phyloP scores from a whole-genome alignment of 2,113 vertebrate genomes.

The Labeo rohita region DNA sequence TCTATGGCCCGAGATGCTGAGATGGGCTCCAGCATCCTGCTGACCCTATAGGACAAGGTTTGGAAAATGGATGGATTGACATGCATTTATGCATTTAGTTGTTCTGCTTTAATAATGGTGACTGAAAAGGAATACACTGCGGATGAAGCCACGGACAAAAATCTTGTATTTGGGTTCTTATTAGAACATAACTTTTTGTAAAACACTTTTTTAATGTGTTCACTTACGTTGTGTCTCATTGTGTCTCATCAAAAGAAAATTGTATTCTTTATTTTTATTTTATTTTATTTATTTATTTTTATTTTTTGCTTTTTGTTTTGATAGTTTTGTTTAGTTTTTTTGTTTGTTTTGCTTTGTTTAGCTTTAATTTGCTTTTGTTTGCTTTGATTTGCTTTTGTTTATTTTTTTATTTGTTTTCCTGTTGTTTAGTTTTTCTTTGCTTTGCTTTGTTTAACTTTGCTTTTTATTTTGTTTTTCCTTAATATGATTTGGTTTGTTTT shows the following conservation, averaged over 20 bases:
- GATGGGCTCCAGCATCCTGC: neutral
- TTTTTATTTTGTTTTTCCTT: too few relatives aligned
- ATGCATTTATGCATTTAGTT: neutral
- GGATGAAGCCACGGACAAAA: neutral
- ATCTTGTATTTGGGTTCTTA: neutral
- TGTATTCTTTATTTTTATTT: neutral
- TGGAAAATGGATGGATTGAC: neutral
- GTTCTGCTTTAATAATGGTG: neutral
- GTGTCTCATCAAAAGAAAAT: too few relatives aligned
- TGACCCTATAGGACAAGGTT: neutral
- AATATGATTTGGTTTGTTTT: too few relatives aligned
- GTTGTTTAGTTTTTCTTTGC: neutral
- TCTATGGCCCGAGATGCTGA: neutral
- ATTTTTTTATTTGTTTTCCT: too few relatives aligned
- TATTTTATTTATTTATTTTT: neutral
- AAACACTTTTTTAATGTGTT: neutral
- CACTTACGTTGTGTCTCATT: too few relatives aligned
- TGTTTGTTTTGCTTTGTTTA: neutral
- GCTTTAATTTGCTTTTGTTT: neutral
- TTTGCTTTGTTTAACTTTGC: neutral
- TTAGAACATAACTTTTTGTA: neutral
- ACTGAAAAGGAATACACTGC: neutral
- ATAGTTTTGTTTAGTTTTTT: neutral
- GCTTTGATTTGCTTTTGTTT: too few relatives aligned
- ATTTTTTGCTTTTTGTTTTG: neutral